Evolutionary conservation across 2,797 vertebrate species (phyloP).

Genomic region (Arnoldichthys spilopterus): DNA sequence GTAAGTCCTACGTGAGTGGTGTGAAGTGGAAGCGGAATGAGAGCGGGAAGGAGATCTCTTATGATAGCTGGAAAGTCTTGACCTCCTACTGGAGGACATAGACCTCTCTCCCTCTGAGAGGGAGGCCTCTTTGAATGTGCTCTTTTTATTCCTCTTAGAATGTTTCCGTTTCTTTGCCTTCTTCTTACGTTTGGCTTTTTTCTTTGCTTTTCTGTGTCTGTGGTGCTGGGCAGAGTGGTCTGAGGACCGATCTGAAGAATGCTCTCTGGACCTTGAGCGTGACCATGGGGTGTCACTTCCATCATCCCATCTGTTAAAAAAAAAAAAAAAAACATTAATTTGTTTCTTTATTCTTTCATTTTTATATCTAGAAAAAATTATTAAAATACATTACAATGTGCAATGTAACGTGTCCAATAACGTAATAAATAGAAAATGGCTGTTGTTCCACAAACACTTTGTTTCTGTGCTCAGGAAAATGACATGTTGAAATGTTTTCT

Average conservation of each 20-base stretch:
- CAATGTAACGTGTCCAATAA: no score
- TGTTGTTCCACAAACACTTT: no score
- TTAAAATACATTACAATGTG: no score
- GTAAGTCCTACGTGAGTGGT: conserved; percentile 74
- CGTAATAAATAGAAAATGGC: no score
- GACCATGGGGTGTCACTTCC: conserved; percentile 87
- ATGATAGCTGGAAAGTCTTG: conserved; percentile 71
- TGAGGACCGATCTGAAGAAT: conserved; percentile 80
- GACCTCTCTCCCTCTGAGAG: conserved; percentile 77
- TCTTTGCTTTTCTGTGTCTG: conserved; percentile 86
- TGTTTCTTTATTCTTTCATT: conserved; percentile 39
- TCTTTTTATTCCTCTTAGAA: conserved; percentile 84
- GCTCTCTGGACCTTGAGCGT: conserved; percentile 85
- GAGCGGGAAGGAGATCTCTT: conserved; percentile 80
- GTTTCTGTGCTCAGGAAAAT: no score
- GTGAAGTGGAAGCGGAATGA: conserved; percentile 73
- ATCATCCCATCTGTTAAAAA: conserved; percentile 89
- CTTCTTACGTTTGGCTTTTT: conserved; percentile 91
- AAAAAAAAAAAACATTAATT: conserved; percentile 78
- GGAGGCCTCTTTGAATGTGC: conserved; percentile 62
- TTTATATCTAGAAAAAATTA: no score
- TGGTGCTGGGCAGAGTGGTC: conserved; percentile 77
- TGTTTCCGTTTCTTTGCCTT: conserved; percentile 92
- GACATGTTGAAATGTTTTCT: no score
- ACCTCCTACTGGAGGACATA: conserved; percentile 73